A percentile compares a stretch with the other conserved stretches of the same genome.
Conservation (phyloP, 2,113 vertebrate genomes). For the Myiagra hebetior region DNA sequence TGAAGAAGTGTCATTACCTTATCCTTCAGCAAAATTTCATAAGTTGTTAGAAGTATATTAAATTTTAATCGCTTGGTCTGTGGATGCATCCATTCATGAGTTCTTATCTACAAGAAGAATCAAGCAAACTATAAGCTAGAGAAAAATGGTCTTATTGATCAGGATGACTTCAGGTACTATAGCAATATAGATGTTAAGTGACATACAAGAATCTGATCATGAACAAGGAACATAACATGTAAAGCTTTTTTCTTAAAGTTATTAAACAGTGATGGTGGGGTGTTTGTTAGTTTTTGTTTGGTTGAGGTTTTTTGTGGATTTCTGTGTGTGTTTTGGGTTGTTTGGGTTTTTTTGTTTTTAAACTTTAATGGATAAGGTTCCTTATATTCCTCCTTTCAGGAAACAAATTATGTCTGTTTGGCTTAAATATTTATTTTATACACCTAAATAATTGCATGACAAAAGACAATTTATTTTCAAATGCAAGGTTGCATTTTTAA, state of each 20-base stretch:
- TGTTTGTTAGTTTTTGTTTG: not conserved
- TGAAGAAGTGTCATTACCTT: conserved; percentile 78
- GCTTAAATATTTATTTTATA: not conserved
- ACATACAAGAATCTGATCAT: not conserved
- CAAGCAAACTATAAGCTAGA: not conserved
- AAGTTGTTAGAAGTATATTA: conserved; percentile 93
- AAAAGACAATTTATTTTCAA: not conserved
- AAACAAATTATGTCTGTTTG: not conserved
- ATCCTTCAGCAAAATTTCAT: conserved; percentile 96
- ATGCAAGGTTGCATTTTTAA: not conserved
- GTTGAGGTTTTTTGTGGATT: not conserved
- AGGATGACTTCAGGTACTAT: not conserved
- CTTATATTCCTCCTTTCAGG: not conserved
- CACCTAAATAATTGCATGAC: not conserved
- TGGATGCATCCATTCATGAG: conserved; percentile 96
- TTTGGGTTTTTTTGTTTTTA: not conserved
- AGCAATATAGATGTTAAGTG: not conserved
- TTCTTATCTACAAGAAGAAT: conserved; percentile 84
- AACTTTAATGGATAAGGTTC: not conserved
- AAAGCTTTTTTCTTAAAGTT: not conserved
- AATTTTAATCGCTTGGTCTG: conserved; percentile 93
- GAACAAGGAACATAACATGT: not conserved
- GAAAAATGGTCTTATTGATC: not conserved
- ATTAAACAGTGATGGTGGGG: not conserved
- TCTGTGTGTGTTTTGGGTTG: not conserved